These are phyloP conservation scores for Caenorhabditis plicata DNA, from an alignment of 2,888 invertebrate genomes.

Conservation along the genomic window DNA sequence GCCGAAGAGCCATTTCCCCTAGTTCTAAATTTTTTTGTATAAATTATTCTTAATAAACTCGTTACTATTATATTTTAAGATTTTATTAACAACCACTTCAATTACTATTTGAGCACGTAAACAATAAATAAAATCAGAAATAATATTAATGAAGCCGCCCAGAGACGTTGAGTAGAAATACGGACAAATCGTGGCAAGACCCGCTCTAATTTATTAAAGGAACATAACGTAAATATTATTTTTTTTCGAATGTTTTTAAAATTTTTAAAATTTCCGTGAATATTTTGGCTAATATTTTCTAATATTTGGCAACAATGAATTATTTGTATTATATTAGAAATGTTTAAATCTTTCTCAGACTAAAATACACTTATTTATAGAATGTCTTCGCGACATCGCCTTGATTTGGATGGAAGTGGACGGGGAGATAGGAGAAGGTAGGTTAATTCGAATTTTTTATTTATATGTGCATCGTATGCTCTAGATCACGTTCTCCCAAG, in stretches of 20 bases:
- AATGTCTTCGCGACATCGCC: slow-evolving; percentile 52
- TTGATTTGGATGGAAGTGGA: slow-evolving; percentile 45
- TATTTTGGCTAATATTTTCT: background rate
- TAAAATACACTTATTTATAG: too few species aligned
- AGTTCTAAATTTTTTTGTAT: slow-evolving; percentile 13
- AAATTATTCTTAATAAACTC: too few species aligned
- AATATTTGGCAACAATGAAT: background rate
- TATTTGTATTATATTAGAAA: background rate
- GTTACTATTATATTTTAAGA: background rate
- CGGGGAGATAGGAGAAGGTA: slow-evolving; percentile 32
- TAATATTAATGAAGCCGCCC: slow-evolving; percentile 28
- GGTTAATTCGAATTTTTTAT: background rate
- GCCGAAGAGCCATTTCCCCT: slow-evolving; percentile 44
- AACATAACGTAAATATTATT: slow-evolving; percentile 19
- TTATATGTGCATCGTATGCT: background rate
- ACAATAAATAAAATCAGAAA: slow-evolving; percentile 4
- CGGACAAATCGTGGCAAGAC: slow-evolving; percentile 24
- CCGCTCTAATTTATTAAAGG: slow-evolving; percentile 12
- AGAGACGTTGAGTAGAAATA: slow-evolving; percentile 19
- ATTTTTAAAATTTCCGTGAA: background rate
- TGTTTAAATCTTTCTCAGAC: background rate
- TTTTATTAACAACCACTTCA: background rate
- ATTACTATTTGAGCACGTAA: background rate
- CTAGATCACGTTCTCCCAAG: slow-evolving; percentile 32
- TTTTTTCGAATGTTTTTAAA: background rate